Evolutionary conservation across 2,113 vertebrate genomes (phyloP).

Genomic region (Spea bombifrons): DNA sequence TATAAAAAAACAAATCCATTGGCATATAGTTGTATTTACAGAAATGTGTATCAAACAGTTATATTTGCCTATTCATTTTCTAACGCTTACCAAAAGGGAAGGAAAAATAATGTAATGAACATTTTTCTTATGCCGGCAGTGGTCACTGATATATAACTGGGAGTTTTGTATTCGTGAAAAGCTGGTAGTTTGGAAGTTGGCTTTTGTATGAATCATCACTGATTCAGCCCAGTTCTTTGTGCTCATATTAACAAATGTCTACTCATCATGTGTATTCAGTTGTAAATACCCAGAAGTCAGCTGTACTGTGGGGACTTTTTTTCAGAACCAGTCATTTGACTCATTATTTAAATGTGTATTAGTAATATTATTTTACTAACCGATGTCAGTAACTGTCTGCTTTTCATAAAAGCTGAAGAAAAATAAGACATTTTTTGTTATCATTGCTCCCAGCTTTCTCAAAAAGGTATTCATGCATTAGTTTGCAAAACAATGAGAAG

Average conservation of each 20-base stretch:
- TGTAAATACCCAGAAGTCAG: constrained; percentile 6
- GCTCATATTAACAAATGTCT: constrained; percentile 7
- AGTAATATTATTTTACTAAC: background rate
- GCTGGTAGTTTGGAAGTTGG: background rate
- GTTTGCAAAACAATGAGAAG: background rate
- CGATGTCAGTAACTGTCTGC: background rate
- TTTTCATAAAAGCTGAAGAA: background rate
- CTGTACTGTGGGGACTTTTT: background rate
- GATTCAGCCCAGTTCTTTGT: background rate
- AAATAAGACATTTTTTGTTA: background rate
- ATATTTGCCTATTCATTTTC: no score
- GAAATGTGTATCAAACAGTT: no score
- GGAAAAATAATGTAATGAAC: no score
- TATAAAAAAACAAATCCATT: no score
- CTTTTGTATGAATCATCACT: background rate
- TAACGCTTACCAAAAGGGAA: no score
- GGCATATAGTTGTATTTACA: no score
- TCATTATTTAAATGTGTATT: background rate
- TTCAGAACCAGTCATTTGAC: constrained; percentile 8
- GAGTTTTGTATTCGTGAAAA: background rate
- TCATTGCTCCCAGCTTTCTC: no score
- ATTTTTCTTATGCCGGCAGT: no score
- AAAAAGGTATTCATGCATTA: background rate
- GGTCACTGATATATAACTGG: background rate
- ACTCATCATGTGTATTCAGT: background rate